Base-by-base conservation (phyloP, 2,888 invertebrate genomes). In the Linnaemya tessellans region DNA sequence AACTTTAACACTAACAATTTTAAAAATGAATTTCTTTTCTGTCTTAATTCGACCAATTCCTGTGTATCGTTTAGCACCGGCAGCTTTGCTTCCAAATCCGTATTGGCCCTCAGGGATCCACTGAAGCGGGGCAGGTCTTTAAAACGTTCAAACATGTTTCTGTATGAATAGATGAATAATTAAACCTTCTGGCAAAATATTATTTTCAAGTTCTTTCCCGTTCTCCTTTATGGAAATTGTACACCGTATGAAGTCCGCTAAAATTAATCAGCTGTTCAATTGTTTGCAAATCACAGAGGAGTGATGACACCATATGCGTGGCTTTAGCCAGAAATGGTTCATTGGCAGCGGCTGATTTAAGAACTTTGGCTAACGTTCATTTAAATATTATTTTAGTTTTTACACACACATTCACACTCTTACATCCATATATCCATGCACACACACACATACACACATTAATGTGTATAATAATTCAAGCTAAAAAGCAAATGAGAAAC, bases 101-200 rank as follows among this genome's bases (percentile, higher is more conserved):
- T 95, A 88, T 95, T 95, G 15, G 94, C 94, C 84, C 96, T 93
- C 1, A 96, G 91, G 20, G 95, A 94, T 87, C 95, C 93, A 11
- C 95, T 95, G 68, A 96, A 93, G 70, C 95, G 94, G 84, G 96
- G 96, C 81, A 90, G 89, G 30, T 90, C 90, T 89, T 70, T 83
- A 77, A 75, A 70, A 49, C 65, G 79, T 46, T 75, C 79, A 10
- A 43, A 22, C 85, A 85, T 85, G 30, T 20, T 43, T 9, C 15
- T 13, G 1, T 30, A 7, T 7, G 62, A n/a, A 1, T 10, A 30
- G 10, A 4, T 2, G 20, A 62, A 22, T 13, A 7, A 5, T 56
- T 22, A 22, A 46, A 56, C 9, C 22, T 46, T 65, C 25, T 22
- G 10, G 13, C n/a, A 9, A 56, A 74, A 38, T 49, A 13, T 13